Evolutionary conservation across 2,113 vertebrate species (phyloP), one percentile per base, ranked within the genome.

Genomic region (Oriolus oriolus): DNA sequence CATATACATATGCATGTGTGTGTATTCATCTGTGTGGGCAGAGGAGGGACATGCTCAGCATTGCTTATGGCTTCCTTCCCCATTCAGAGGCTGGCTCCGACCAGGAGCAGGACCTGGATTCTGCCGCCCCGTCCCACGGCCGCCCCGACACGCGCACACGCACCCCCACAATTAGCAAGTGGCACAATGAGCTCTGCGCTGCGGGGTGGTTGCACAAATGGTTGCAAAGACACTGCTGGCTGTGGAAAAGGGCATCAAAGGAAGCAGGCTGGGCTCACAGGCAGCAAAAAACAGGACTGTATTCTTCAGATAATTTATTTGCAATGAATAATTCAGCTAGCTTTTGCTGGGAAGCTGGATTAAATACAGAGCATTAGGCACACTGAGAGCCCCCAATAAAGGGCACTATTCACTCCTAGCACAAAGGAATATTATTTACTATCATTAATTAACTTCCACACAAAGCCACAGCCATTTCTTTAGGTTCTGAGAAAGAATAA

Each of bases 351-450:
- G 78, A 84, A 81, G 84, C 68, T 77, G 79, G 88, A 93, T 95
- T 90, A 94, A 96, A 95, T n/a, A n/a, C 87, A 90, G 76, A 90
- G 84, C 70, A 33, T 85, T 87, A 91, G 45, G 92, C 89, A 63
- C 71, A 28, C 37, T 50, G 94, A 63, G 86, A 92, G 77, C n/a
- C 42, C 35, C 59, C 61, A 84, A 66, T 90, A 89, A 80, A 93
- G 59, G 71, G 47, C 27, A 23, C 79, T 77, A 90, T 96, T 97
- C 94, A 92, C 79, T 86, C 59, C 75, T 27, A 66, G 64, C 81
- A 96, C 95, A 97, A 96, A 96, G 87, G 93, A 90, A 89, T 95
- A 86, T 84, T 95, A 88, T 94, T 96, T 96, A 92, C 90, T 93
- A n/a, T 68, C 79, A 49, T 78, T 94, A 93, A 96, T 94, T 96